Evolutionary conservation across 2,888 invertebrate genomes (phyloP), one percentile per base, ranked within the genome.

Genomic region (Drymonia ruficornis): DNA sequence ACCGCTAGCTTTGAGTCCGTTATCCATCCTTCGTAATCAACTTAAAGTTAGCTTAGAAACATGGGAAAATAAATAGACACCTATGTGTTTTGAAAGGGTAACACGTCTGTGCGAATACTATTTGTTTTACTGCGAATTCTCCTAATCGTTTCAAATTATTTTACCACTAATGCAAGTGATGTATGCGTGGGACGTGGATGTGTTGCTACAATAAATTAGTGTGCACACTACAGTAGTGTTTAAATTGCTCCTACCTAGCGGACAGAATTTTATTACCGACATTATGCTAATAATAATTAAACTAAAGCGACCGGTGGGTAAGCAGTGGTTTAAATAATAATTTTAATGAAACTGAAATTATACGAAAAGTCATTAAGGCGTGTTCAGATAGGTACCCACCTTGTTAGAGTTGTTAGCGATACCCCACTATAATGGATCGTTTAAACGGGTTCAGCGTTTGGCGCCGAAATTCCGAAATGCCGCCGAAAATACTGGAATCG

Each of bases 41-140:
- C 42, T 54, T 59, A 70, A 70, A 67, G 69, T 78, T 77, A 76
- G 76, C 76, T 85, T 80, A 84, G 83, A 84, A 85, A 87, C 84
- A 87, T 89, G 87, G 84, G 88, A 91, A 88, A 87, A 91, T 87
- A 84, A 80, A 75, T 79, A 78, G 76, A 74, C 76, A 69, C 65
- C 71, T 68, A 69, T 74, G 63, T 70, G 83, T 83, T 83, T 83
- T 81, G 74, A 82, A 80, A 75, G 78, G 80, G 80, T 86, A 86
- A 89, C 84, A 72, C 82, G 87, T 87, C 80, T 80, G 80, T 83
- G 86, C 83, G 82, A 87, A 88, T 84, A 84, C 81, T 92, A 89
- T 91, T 91, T 92, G 91, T 91, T 92, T 90, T 89, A 85, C 82
- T 71, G 81, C 76, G 78, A 83, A 81, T 75, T 75, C 67, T 76